Conservation (phyloP, 2,113 vertebrate genomes). For the Platichthys stellatus region DNA sequence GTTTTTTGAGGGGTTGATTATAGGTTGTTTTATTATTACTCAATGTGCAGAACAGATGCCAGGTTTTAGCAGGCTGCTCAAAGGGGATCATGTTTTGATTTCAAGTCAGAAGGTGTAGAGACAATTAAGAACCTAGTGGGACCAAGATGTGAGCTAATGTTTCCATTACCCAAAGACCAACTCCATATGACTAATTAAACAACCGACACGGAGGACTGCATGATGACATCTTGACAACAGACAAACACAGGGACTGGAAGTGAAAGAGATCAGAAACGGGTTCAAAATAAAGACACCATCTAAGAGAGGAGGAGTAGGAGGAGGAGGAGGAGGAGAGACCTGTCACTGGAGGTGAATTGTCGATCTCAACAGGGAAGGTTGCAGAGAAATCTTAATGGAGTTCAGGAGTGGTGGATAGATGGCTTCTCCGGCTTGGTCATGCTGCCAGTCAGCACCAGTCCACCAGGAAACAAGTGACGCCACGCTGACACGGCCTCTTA, state of each 20-base stretch:
- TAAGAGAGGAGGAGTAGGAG: constrained; percentile 14
- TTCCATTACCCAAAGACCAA: constrained; percentile 55
- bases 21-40: constrained; percentile 47
- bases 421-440: constrained; percentile 6
- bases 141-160: constrained; percentile 42
- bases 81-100: constrained; percentile 53
- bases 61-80: constrained; percentile 40
- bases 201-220: constrained; percentile 53
- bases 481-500: constrained; percentile 40
- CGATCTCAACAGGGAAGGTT: constrained; percentile 31
- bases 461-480: constrained; percentile 49
- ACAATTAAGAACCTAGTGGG: constrained; percentile 33
- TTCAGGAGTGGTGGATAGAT: constrained; percentile 54
- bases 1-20: constrained; percentile 11
- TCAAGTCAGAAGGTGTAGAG: constrained; percentile 61
- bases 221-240: constrained; percentile 34
- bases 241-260: constrained; percentile 39
- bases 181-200: constrained; percentile 65
- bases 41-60: constrained; percentile 58
- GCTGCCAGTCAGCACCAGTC: constrained; percentile 22
- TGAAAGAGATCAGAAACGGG: constrained; percentile 50
- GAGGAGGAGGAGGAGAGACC: not conserved
- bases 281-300: constrained; percentile 46
- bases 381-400: constrained; percentile 54
- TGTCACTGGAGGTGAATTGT: constrained; percentile 24